Conservation (phyloP, 2,113 vertebrate genomes). For the Myiagra hebetior region DNA sequence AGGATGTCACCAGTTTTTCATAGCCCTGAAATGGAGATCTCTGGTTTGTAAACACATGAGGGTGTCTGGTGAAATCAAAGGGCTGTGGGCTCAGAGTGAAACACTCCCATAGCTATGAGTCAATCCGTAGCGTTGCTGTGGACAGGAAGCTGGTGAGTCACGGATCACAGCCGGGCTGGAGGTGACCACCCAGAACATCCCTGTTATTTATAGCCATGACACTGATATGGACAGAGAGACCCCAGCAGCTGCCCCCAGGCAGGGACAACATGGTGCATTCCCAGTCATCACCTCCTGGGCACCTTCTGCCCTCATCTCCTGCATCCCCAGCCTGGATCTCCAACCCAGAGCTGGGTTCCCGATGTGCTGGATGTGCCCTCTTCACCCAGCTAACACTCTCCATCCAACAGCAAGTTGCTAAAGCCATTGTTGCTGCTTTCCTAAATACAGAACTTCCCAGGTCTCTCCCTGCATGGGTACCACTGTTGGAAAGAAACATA, state of each 20-base stretch:
- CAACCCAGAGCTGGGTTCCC: background rate
- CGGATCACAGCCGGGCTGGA: background rate
- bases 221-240: background rate
- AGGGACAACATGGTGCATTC: rapidly evolving
- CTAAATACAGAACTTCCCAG: background rate
- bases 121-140: background rate
- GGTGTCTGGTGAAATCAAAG: background rate
- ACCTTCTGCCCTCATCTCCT: background rate
- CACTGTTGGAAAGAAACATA: background rate
- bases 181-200: background rate
- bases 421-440: background rate
- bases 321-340: rapidly evolving
- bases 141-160: background rate
- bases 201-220: background rate
- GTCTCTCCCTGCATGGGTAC: background rate
- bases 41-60: rapidly evolving
- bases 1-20: background rate
- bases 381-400: background rate
- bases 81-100: background rate
- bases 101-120: background rate
- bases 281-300: background rate
- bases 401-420: background rate
- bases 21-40: background rate
- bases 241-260: background rate
- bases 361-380: background rate